Conservation (phyloP, 2,113 vertebrate genomes). For the Ibidorhyncha struthersii region DNA sequence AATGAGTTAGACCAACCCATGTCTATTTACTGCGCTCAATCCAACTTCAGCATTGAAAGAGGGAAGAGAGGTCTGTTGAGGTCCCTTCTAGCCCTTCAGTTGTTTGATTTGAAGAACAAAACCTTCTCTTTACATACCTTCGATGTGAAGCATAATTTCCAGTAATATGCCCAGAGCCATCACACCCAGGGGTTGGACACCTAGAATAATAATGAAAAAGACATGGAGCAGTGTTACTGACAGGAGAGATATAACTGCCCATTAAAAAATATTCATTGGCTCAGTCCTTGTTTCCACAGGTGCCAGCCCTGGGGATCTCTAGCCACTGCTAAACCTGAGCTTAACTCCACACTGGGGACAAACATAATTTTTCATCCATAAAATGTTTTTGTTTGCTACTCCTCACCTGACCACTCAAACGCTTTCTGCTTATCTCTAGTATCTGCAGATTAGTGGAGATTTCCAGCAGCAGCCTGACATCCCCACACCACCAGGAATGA, state of each 20-base stretch:
- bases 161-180: conserved; percentile 98
- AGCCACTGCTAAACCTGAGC: not conserved
- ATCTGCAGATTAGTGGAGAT: not conserved
- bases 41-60: not conserved
- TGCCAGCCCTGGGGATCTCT: not conserved
- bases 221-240: conserved; percentile 42
- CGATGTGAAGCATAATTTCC: conserved; percentile 99
- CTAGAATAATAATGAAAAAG: conserved; percentile 76
- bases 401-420: not conserved
- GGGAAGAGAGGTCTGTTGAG: not conserved
- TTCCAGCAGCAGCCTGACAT: not conserved
- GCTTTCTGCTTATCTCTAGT: not conserved
- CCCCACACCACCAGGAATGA: not conserved
- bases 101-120: not conserved
- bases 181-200: conserved; percentile 97
- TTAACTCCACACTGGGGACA: not conserved
- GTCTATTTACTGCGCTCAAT: not conserved
- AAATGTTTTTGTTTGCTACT: not conserved
- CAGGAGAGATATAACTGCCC: not conserved
- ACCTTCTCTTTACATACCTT: conserved; percentile 80
- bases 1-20: not conserved
- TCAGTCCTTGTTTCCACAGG: not conserved
- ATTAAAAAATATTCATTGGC: not conserved
- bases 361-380: not conserved
- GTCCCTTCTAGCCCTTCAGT: not conserved